Conservation (phyloP, 1,140 invertebrate species). For the Hestina assimilis region DNA sequence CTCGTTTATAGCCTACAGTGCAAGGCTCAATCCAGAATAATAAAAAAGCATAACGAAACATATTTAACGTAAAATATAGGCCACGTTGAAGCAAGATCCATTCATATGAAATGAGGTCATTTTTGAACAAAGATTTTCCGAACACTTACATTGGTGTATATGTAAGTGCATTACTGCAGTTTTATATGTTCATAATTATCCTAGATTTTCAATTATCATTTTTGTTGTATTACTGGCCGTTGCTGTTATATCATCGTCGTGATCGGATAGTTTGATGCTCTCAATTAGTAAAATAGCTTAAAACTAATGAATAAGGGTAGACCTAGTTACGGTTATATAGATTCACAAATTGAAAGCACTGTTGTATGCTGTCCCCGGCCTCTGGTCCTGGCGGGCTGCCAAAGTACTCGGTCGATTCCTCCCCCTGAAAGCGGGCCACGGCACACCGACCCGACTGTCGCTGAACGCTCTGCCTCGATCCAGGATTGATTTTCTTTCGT, state of each 20-base stretch:
- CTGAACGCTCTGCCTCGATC: not conserved
- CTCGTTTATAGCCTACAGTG: not conserved
- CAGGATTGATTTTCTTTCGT: too few species aligned
- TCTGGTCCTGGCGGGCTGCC: constrained; percentile 49
- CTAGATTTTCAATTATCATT: too few species aligned
- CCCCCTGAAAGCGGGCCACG: constrained; percentile 29
- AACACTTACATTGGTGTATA: not conserved
- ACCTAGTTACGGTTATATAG: constrained; percentile 43
- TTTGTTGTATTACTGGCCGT: too few species aligned
- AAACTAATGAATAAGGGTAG: constrained; percentile 28
- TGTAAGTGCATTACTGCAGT: constrained; percentile 5
- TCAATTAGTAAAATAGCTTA: constrained; percentile 23
- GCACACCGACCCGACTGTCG: not conserved
- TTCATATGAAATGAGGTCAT: constrained; percentile 16
- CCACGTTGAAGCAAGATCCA: constrained; percentile 11
- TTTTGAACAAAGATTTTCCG: constrained; percentile 15
- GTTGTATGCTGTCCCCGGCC: constrained; percentile 30
- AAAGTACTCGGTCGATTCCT: constrained; percentile 54
- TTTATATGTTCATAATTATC: too few species aligned
- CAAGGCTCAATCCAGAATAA: too few species aligned
- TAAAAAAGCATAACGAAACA: not conserved
- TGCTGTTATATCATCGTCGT: too few species aligned
- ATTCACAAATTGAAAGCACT: constrained; percentile 52
- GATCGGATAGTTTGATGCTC: not conserved
- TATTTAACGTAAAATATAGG: constrained; percentile 1